phyloP scores from a whole-genome alignment of 2,797 vertebrate genomes.

The Hirundo rustica region DNA sequence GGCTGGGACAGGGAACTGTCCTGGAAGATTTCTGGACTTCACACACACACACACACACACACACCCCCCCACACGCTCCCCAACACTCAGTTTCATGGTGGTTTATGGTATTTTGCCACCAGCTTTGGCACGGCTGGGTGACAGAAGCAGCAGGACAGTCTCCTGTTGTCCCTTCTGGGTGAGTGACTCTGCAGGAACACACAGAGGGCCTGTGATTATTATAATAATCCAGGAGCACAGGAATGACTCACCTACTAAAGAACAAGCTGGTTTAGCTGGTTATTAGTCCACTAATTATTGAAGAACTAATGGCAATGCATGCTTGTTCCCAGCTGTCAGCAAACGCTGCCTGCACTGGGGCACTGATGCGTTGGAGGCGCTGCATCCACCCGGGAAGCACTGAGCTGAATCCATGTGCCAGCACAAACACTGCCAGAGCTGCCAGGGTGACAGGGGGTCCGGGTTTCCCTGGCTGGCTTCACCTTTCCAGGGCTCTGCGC shows the following conservation, averaged over 20 bases:
- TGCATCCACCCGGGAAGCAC: not conserved
- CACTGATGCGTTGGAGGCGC: not conserved
- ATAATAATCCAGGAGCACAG: not conserved
- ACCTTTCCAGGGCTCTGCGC: not conserved
- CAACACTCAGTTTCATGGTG: not conserved
- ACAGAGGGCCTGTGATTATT: not conserved
- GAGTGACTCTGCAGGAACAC: not conserved
- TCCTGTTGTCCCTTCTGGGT: not conserved
- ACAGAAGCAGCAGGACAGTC: not conserved
- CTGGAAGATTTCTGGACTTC: not conserved
- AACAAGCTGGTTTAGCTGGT: not conserved
- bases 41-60: fast-evolving
- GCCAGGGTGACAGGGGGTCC: not conserved
- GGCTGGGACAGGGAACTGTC: too few species aligned
- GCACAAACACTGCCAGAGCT: not conserved
- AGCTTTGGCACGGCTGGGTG: not conserved
- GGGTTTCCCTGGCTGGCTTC: not conserved
- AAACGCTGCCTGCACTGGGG: not conserved
- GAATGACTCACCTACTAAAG: not conserved
- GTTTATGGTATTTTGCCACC: not conserved
- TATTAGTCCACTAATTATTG: not conserved
- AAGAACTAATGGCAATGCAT: not conserved
- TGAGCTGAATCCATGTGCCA: not conserved
- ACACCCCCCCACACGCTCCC: fast-evolving
- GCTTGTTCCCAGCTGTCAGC: not conserved